phyloP scores from a whole-genome alignment of 30 jellyfish, hydroid and myxozoan genomes.

The Hydra vulgaris region DNA sequence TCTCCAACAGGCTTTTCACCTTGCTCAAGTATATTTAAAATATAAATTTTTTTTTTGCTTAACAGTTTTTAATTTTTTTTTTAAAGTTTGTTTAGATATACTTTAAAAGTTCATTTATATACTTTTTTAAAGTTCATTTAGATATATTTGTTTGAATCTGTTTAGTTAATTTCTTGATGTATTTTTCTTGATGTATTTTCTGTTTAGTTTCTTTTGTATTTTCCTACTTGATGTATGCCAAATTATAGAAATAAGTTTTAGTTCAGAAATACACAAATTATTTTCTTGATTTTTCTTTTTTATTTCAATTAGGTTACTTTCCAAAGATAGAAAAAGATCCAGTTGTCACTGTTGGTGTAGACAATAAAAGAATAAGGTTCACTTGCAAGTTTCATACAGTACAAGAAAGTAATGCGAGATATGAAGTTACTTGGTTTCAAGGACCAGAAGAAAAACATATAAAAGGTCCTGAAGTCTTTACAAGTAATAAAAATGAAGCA shows the following conservation, averaged over 20 bases:
- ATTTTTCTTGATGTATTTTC: too few species aligned
- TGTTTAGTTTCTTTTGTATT: too few species aligned
- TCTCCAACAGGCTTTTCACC: slow-evolving; percentile 81
- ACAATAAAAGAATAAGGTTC: slow-evolving; percentile 37
- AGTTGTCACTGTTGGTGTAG: slow-evolving; percentile 34
- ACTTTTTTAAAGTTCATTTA: too few species aligned
- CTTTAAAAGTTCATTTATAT: too few species aligned
- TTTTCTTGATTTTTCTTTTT: too few species aligned
- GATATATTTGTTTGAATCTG: too few species aligned
- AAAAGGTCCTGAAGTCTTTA: neutral
- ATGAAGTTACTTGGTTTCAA: slow-evolving; percentile 40
- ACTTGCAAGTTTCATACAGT: slow-evolving; percentile 49
- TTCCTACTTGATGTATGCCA: too few species aligned
- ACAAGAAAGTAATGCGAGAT: slow-evolving; percentile 9
- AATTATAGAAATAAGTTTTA: too few species aligned
- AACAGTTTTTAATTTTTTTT: too few species aligned
- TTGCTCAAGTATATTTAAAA: slow-evolving; percentile 39
- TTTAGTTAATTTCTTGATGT: too few species aligned
- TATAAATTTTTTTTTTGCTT: neutral
- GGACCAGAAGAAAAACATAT: slow-evolving; percentile 34
- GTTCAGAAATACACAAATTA: too few species aligned
- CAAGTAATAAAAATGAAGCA: slow-evolving; percentile 30
- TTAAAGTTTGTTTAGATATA: too few species aligned
- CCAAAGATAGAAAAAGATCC: slow-evolving; percentile 44
- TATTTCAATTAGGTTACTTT: slow-evolving; percentile 26